These are phyloP conservation scores for Xanthorhoe designata DNA, from an alignment of 2,888 invertebrate genomes.

Conservation along the genomic window DNA sequence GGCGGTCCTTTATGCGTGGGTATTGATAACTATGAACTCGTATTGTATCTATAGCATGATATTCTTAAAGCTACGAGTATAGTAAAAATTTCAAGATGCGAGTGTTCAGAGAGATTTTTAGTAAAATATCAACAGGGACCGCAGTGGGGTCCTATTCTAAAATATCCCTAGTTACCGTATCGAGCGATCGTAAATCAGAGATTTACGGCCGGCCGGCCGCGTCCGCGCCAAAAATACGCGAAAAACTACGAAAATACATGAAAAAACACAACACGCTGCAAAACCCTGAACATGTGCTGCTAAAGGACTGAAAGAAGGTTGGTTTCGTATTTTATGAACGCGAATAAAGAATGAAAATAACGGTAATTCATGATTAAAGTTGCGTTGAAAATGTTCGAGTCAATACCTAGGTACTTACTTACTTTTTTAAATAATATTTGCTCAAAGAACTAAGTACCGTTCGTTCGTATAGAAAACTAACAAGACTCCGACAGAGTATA, in stretches of 20 bases:
- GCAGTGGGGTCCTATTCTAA: constrained; percentile 31
- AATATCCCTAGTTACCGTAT: constrained; percentile 37
- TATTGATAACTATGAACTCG: too few species aligned
- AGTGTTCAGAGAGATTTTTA: constrained; percentile 5
- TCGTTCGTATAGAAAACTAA: too few species aligned
- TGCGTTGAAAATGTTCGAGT: too few species aligned
- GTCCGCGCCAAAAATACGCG: constrained; percentile 31
- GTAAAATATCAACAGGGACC: constrained; percentile 4
- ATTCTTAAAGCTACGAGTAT: neutral
- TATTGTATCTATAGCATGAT: neutral
- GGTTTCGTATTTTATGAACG: constrained; percentile 2
- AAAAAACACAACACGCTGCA: constrained; percentile 26
- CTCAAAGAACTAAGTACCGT: too few species aligned
- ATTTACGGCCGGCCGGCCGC: constrained; percentile 38
- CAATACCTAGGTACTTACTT: too few species aligned
- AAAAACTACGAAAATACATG: constrained; percentile 30
- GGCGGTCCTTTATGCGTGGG: too few species aligned
- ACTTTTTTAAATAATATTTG: too few species aligned
- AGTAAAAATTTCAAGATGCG: constrained; percentile 3
- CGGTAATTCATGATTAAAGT: neutral
- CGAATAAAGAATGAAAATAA: constrained; percentile 1
- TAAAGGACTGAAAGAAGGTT: constrained; percentile 14
- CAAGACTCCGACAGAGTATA: too few species aligned
- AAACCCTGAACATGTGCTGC: constrained; percentile 17
- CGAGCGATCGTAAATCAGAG: constrained; percentile 45